Evolutionary conservation across 2,888 invertebrate genomes (phyloP).

Genomic region (Caenorhabditis japonica): DNA sequence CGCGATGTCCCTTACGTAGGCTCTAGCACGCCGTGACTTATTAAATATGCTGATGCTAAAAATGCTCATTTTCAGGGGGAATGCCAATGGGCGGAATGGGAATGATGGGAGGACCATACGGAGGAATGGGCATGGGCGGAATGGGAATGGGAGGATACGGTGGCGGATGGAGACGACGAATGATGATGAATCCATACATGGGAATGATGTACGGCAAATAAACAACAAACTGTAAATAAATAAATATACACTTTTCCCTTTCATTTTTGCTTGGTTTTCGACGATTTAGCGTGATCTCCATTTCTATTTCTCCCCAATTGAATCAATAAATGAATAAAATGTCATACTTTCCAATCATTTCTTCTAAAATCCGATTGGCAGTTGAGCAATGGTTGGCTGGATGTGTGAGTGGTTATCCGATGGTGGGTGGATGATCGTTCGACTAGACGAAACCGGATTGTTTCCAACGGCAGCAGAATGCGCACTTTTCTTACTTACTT

Average conservation of each 20-base stretch:
- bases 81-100: conserved; percentile 32
- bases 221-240: no score
- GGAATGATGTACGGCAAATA: conserved; percentile 43
- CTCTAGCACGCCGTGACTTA: no score
- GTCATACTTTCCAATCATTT: not conserved
- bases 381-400: conserved; percentile 14
- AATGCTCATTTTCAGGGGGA: conserved; percentile 16
- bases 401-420: conserved; percentile 33
- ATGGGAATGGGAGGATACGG: no score
- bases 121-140: conserved; percentile 16
- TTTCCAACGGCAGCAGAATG: not conserved
- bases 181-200: conserved; percentile 49
- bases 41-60: conserved; percentile 18
- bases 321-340: not conserved
- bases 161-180: conserved; percentile 38
- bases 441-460: not conserved
- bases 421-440: no score
- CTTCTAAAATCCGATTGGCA: conserved; percentile 2
- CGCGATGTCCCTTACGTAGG: no score
- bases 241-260: no score
- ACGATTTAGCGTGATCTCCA: conserved; percentile 23
- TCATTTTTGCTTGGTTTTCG: not conserved
- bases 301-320: not conserved
- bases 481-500: not conserved
- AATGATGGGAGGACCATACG: conserved; percentile 26